Percentiles rank a stretch among this genome's conserved stretches.
phyloP scores from a whole-genome alignment of 2,797 vertebrate genomes.

The Scyliorhinus canicula region DNA sequence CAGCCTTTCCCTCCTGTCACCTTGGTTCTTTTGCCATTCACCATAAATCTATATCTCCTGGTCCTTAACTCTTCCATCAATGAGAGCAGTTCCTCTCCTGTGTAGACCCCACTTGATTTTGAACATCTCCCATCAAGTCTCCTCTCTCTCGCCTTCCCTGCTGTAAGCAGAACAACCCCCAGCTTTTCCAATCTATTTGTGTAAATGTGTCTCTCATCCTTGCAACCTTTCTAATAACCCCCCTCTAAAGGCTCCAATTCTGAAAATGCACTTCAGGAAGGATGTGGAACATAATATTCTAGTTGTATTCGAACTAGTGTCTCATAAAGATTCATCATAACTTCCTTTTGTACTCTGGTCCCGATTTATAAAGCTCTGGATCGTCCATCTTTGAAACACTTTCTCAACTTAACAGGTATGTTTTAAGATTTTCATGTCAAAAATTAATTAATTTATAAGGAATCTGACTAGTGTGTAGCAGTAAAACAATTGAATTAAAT shows the following conservation, averaged over 20 bases:
- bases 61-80: not conserved
- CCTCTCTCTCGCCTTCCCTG: no score
- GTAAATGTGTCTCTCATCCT: not conserved
- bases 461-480: not conserved
- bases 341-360: not conserved
- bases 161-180: not conserved
- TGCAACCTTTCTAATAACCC: not conserved
- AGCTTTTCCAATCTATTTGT: not conserved
- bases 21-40: not conserved
- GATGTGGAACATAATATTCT: not conserved
- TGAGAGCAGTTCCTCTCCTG: not conserved
- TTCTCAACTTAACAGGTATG: no score
- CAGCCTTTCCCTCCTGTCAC: not conserved
- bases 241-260: not conserved
- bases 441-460: not conserved
- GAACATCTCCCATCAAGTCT: not conserved
- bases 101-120: no score
- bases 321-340: not conserved
- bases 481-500: no score
- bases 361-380: not conserved
- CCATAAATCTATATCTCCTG: not conserved
- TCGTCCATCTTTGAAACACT: no score
- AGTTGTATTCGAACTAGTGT: not conserved
- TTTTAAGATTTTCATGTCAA: no score
- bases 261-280: no score